Percentiles rank a stretch among this genome's conserved stretches.
Conservation (phyloP, 1,140 invertebrate genomes). For the Zelostemma sp. region DNA sequence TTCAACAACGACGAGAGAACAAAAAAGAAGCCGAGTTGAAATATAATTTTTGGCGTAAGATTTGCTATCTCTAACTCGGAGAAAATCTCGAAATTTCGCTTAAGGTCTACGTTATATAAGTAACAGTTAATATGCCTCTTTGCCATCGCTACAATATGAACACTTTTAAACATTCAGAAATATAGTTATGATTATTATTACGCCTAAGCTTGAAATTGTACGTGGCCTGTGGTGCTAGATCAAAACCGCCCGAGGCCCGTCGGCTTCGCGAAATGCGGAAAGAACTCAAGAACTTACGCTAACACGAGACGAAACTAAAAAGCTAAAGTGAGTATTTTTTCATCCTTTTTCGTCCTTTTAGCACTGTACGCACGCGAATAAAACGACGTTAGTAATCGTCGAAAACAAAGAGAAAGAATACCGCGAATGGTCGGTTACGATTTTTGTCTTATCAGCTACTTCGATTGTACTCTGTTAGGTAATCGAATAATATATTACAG, state of each 20-base stretch:
- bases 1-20: no score
- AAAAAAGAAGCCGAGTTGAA: no score
- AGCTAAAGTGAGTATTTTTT: constrained; percentile 42
- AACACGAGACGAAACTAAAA: constrained; percentile 17
- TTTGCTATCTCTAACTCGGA: neutral
- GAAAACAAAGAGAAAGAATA: constrained; percentile 4
- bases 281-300: constrained; percentile 5
- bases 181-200: constrained; percentile 20
- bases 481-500: constrained; percentile 44
- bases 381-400: neutral
- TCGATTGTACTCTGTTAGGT: constrained; percentile 48
- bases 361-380: neutral
- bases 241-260: constrained; percentile 22
- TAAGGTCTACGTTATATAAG: constrained; percentile 33
- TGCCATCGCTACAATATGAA: constrained; percentile 44
- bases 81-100: constrained; percentile 1
- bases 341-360: neutral
- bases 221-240: constrained; percentile 26
- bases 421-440: constrained; percentile 19
- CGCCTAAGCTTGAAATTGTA: constrained; percentile 39
- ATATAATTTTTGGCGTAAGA: no score
- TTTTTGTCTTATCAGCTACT: constrained; percentile 38
- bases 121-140: constrained; percentile 38
- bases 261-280: constrained; percentile 28
- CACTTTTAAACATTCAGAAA: constrained; percentile 55